Conservation (phyloP, 2,888 invertebrate species). For the Philereme transversata region DNA sequence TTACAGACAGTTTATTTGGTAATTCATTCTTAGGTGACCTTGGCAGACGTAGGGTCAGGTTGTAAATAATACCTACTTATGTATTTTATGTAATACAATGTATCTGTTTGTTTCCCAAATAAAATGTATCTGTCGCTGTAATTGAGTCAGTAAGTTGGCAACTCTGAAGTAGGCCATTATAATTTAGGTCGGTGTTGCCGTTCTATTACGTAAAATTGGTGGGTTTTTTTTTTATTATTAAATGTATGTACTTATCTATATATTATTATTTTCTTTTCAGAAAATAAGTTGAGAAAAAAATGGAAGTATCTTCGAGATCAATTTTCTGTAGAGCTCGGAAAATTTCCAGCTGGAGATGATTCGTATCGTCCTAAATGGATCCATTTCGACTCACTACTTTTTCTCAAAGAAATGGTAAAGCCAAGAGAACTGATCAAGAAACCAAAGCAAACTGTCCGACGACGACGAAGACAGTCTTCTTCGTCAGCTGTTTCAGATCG, state of each 20-base stretch:
- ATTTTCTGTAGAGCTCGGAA: constrained; percentile 32
- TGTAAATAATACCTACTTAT: too few species aligned
- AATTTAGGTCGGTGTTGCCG: constrained; percentile 6
- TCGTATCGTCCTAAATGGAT: constrained; percentile 33
- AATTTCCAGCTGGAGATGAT: constrained; percentile 29
- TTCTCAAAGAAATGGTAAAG: constrained; percentile 36
- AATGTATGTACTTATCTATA: neutral
- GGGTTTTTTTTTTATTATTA: neutral
- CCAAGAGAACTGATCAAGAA: constrained; percentile 24
- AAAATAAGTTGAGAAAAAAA: constrained; percentile 35
- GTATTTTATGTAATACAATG: too few species aligned
- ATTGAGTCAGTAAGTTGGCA: neutral
- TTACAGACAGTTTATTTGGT: too few species aligned
- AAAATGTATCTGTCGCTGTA: too few species aligned
- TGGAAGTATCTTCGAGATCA: constrained; percentile 39
- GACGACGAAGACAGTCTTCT: constrained; percentile 8
- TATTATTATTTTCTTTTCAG: constrained; percentile 22
- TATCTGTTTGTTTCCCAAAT: too few species aligned
- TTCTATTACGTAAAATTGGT: neutral
- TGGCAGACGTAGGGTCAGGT: too few species aligned
- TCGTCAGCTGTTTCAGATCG: constrained; percentile 20
- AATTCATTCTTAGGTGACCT: too few species aligned
- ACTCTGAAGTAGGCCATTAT: neutral
- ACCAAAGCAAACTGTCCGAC: constrained; percentile 7
- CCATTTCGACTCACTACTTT: constrained; percentile 33